Evolutionary conservation across 2,113 vertebrate species (phyloP).

Genomic region (Callaeas wilsoni): DNA sequence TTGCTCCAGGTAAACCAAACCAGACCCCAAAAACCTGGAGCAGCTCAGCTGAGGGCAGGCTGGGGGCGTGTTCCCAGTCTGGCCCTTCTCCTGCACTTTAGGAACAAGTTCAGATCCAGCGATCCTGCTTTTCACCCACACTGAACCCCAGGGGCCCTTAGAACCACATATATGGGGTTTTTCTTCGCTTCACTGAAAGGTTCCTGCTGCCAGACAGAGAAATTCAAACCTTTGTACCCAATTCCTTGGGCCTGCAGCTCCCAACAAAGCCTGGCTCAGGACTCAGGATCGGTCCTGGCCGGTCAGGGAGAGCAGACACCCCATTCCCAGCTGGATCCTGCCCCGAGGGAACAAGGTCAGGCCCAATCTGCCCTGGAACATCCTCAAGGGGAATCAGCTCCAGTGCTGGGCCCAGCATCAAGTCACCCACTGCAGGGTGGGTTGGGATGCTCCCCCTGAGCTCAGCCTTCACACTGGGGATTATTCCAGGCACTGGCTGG

Average conservation of each 20-base stretch:
- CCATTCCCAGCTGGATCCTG: background rate
- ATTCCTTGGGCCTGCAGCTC: background rate
- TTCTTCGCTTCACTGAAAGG: background rate
- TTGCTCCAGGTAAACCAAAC: background rate
- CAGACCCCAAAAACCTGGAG: background rate
- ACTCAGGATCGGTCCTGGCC: background rate
- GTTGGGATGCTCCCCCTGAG: background rate
- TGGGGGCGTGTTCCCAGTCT: background rate
- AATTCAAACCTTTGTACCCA: background rate
- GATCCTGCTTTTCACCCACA: background rate
- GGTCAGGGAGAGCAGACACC: rapidly evolving
- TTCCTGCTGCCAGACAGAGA: background rate
- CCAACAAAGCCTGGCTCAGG: background rate
- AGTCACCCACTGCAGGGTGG: background rate
- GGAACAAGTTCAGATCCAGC: background rate
- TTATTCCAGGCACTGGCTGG: background rate
- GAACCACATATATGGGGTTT: rapidly evolving
- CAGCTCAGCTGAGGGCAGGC: background rate
- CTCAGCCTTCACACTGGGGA: background rate
- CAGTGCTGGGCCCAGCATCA: background rate
- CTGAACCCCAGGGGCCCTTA: background rate
- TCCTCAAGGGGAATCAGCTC: background rate
- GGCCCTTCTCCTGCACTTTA: background rate
- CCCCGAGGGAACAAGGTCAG: background rate
- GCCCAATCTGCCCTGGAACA: background rate